phyloP scores from a whole-genome alignment of 2,797 vertebrate genomes.

The Leuciscus waleckii region DNA sequence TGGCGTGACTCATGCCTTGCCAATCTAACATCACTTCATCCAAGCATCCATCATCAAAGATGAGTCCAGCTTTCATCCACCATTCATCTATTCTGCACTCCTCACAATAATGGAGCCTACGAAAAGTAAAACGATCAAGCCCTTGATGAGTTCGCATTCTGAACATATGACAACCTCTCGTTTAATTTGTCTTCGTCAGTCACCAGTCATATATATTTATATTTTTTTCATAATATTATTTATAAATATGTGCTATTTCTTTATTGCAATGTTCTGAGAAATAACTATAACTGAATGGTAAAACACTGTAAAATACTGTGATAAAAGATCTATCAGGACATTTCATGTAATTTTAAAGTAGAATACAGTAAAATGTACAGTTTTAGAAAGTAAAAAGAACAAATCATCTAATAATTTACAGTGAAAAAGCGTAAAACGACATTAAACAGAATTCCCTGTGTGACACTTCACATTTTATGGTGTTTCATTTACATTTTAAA shows the following conservation, averaged over 20 bases:
- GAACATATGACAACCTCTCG: background rate
- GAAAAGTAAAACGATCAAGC: conserved; percentile 7
- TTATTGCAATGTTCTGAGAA: background rate
- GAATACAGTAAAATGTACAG: background rate
- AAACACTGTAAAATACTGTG: background rate
- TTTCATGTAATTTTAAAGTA: background rate
- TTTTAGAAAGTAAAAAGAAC: background rate
- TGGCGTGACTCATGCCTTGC: conserved; percentile 36
- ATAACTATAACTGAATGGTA: background rate
- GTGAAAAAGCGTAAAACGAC: background rate
- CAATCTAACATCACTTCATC: conserved; percentile 44
- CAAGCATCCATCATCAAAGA: conserved; percentile 28
- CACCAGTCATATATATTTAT: background rate
- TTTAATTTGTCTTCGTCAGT: conserved; percentile 4
- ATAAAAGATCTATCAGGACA: background rate
- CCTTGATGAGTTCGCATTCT: background rate
- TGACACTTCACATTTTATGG: background rate
- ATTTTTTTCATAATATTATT: background rate
- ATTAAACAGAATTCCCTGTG: background rate
- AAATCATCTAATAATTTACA: background rate
- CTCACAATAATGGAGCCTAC: conserved; percentile 12
- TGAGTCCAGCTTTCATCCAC: conserved; percentile 22
- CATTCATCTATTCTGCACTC: conserved; percentile 34
- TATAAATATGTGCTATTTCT: background rate
- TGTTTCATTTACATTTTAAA: too few relatives aligned